Conservation (phyloP, 1,140 invertebrate genomes). For the Drosophila parabipectinata region DNA sequence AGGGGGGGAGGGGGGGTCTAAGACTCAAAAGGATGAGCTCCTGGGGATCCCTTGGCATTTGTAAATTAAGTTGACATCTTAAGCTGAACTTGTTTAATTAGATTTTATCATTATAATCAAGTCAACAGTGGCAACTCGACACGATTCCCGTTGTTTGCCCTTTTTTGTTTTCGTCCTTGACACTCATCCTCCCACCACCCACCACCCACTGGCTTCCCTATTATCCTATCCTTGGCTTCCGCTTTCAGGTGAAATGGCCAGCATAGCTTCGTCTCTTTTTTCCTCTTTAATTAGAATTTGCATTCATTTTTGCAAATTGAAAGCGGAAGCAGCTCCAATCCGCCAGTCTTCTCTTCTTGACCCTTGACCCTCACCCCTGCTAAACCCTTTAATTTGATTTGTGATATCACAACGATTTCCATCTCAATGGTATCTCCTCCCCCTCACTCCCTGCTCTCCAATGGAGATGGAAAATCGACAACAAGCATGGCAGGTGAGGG, state of each 20-base stretch:
- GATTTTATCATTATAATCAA: conserved; percentile 82
- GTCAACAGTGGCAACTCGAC: conserved; percentile 52
- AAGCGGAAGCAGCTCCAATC: conserved; percentile 18
- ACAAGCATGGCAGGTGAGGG: too few species aligned
- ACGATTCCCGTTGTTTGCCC: conserved; percentile 21
- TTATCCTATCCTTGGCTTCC: background rate
- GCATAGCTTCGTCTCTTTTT: background rate
- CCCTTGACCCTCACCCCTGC: too few species aligned
- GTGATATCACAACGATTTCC: conserved; percentile 23
- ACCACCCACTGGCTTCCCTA: background rate
- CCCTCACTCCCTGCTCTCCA: background rate
- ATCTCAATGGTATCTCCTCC: conserved; percentile 16
- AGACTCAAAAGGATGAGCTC: background rate
- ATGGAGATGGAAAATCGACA: too few species aligned
- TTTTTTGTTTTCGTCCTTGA: conserved; percentile 12
- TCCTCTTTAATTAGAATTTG: conserved; percentile 46
- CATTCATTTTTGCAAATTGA: conserved; percentile 19
- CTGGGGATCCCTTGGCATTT: conserved; percentile 26
- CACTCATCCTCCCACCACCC: background rate
- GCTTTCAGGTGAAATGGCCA: conserved; percentile 6
- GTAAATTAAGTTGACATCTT: conserved; percentile 78
- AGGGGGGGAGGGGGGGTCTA: background rate
- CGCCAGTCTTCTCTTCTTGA: background rate
- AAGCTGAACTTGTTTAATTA: conserved; percentile 80
- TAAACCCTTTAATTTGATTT: conserved; percentile 23